A percentile compares a stretch with the other conserved stretches of the same genome.
Evolutionary conservation across 2,888 invertebrate species (phyloP).

Genomic region (Heliconius aoede): DNA sequence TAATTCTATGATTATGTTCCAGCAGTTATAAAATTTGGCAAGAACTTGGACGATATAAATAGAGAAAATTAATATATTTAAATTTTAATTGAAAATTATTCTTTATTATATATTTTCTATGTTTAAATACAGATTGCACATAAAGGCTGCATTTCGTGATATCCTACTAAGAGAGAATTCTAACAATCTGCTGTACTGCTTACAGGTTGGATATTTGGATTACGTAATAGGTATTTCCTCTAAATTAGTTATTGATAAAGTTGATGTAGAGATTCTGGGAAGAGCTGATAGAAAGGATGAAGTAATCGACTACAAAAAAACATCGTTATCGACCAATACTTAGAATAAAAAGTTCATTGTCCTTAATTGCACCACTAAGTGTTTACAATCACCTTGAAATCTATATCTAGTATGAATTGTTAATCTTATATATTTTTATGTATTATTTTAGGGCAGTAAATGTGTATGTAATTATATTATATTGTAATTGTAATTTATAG

Average conservation of each 20-base stretch:
- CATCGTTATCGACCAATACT: background rate
- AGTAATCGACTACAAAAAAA: background rate
- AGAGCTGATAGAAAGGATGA: background rate
- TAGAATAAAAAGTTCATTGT: background rate
- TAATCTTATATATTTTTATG: too few relatives aligned
- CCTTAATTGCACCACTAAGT: background rate
- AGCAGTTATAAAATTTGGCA: too few relatives aligned
- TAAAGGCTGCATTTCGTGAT: background rate
- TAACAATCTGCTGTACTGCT: background rate
- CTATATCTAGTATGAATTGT: background rate
- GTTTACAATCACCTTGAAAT: background rate
- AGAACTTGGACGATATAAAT: too few relatives aligned
- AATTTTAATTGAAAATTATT: too few relatives aligned
- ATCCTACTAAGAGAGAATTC: conserved; percentile 2
- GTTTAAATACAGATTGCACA: background rate
- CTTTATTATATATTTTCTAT: background rate
- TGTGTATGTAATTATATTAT: too few relatives aligned
- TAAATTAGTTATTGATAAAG: background rate
- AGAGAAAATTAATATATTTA: too few relatives aligned
- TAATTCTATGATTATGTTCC: too few relatives aligned
- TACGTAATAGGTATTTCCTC: conserved; percentile 1
- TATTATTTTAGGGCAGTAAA: background rate
- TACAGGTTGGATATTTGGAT: background rate
- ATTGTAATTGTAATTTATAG: too few relatives aligned
- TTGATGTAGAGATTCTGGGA: background rate